Evolutionary conservation across 2,113 vertebrate genomes (phyloP).

Genomic region (Strix uralensis): DNA sequence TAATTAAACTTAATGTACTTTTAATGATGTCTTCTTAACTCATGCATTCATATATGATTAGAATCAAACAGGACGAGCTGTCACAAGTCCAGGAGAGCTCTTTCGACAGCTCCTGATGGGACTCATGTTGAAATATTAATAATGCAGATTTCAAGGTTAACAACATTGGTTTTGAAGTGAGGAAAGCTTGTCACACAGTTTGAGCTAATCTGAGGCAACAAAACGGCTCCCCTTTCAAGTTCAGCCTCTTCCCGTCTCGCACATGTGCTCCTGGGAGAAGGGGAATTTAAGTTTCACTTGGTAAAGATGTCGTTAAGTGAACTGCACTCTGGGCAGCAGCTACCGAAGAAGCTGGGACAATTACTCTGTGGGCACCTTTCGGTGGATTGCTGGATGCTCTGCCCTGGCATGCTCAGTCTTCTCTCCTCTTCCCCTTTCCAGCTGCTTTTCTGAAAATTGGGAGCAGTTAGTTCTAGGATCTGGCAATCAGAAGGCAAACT

Average conservation of each 20-base stretch:
- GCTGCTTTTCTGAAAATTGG: background rate
- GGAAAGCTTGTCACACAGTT: constrained; percentile 42
- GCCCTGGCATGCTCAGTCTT: background rate
- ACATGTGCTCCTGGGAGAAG: background rate
- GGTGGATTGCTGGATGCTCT: background rate
- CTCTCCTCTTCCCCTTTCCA: background rate
- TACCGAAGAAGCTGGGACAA: background rate
- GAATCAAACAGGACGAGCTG: constrained; percentile 69
- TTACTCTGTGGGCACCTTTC: background rate
- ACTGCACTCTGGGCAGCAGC: background rate
- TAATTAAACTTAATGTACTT: constrained; percentile 82
- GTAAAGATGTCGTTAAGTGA: background rate
- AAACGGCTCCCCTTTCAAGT: constrained; percentile 33
- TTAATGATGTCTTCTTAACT: constrained; percentile 81
- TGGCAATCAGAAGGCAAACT: background rate
- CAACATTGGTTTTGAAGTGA: constrained; percentile 34
- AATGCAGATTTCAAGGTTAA: constrained; percentile 55
- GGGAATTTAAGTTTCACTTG: background rate
- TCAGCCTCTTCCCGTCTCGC: background rate
- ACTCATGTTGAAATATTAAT: constrained; percentile 58
- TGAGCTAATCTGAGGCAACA: constrained; percentile 53
- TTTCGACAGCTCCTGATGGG: background rate
- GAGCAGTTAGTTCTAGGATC: background rate
- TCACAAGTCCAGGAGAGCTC: constrained; percentile 46
- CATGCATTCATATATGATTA: constrained; percentile 74